A percentile compares a stretch with the other conserved stretches of the same genome.
Conservation (phyloP, 1,140 invertebrate species). For the Sitobion miscanthi region DNA sequence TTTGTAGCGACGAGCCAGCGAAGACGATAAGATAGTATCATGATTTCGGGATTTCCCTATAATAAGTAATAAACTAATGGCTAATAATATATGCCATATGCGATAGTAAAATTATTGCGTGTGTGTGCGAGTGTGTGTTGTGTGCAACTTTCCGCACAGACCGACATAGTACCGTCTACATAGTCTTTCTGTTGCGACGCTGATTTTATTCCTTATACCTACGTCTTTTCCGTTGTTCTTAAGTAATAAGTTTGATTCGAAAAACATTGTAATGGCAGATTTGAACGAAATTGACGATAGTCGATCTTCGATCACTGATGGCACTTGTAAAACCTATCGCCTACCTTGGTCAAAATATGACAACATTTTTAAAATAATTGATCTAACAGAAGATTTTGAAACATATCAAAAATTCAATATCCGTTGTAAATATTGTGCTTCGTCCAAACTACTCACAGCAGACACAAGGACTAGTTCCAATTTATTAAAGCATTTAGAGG, state of each 20-base stretch:
- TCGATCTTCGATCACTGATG: background rate
- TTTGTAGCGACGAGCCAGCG: no score
- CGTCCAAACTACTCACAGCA: background rate
- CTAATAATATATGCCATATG: background rate
- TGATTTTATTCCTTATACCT: background rate
- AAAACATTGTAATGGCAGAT: background rate
- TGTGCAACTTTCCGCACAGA: no score
- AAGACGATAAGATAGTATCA: no score
- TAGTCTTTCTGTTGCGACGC: background rate
- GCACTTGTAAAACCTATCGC: background rate
- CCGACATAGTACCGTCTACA: background rate
- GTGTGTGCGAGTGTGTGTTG: no score
- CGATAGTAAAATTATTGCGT: no score
- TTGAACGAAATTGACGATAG: background rate
- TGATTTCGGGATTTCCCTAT: no score
- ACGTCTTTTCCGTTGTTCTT: background rate
- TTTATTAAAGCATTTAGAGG: slow-evolving; percentile 20
- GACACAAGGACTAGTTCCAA: slow-evolving; percentile 9
- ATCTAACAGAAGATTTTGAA: background rate
- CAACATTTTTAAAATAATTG: slow-evolving; percentile 2
- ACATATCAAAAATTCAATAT: background rate
- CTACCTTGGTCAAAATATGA: slow-evolving; percentile 9
- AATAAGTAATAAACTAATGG: no score
- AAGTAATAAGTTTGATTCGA: background rate
- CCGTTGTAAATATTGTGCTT: background rate